Evolutionary conservation across 1,140 invertebrate species (phyloP), one percentile per base, ranked within the genome.

Genomic region (Samia ricini): DNA sequence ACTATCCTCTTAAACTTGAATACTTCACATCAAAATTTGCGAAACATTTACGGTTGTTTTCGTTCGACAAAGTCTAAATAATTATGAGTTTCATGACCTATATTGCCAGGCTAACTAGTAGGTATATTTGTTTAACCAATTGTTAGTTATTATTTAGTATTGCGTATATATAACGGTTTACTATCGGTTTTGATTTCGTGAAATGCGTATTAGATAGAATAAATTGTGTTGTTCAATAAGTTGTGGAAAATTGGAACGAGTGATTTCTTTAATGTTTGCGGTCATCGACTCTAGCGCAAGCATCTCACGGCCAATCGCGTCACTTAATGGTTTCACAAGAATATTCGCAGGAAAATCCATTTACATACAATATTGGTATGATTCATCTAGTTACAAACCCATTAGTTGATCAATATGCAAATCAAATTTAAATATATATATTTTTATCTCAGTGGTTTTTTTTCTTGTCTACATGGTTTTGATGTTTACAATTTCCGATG

Each of bases 241-340:
- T 42, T 15, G 10, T 42, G 33, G 33, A 42, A 42, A 42, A 42
- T 42, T 42, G 15, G 33, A 15, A 3, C 33, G 33, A 18, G 20
- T 10, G 24, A 24, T 10, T 33, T 56, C 24, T 8, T 4, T n/a
- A 8, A 26, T 19, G 18, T 33, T 20, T 33, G 24, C 55, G 55
- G 55, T 33, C 55, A 26, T 56, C 26, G 55, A 56, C 55, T 29
- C 55, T 18, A 8, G 55, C 55, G 24, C 55, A 26, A 33, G 26
- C 55, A 26, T 33, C 19, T 56, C 55, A 33, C 18, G 51, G 51
- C 20, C 51, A 23, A 52, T 52, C 51, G 23, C 51, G 51, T 23
- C 51, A 21, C 21, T 42, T 42, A 42, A 52, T 22, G 8, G 51
- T 52, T 19, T 23, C 23, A 52, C 51, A 52, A 52, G 51, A 52